Conservation (phyloP, 2,797 vertebrate genomes). For the Periparus ater region DNA sequence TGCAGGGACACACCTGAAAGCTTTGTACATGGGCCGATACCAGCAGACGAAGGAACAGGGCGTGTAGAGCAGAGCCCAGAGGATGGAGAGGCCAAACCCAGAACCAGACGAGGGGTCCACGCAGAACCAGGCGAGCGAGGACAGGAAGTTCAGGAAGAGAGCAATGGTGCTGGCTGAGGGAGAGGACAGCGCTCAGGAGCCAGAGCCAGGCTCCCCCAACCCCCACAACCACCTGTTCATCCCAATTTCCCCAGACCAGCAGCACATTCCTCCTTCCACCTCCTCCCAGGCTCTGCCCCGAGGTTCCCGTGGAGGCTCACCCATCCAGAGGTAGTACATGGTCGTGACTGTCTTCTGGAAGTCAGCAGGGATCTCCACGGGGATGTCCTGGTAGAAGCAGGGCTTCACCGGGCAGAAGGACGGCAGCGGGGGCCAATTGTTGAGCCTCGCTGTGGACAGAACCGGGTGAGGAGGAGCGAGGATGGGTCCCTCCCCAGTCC, state of each 20-base stretch:
- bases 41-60: slow-evolving; percentile 96
- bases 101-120: slow-evolving; percentile 75
- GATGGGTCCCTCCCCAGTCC: fast-evolving
- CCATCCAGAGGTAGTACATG: slow-evolving; percentile 98
- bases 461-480: not conserved
- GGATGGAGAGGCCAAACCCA: slow-evolving; percentile 90
- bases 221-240: fast-evolving
- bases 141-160: slow-evolving; percentile 88
- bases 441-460: slow-evolving; percentile 80
- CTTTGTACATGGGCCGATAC: slow-evolving; percentile 96
- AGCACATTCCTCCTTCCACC: fast-evolving
- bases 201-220: not conserved
- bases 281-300: not conserved
- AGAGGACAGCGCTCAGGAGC: not conserved
- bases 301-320: slow-evolving; percentile 71
- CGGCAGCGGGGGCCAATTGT: slow-evolving; percentile 95
- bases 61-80: slow-evolving; percentile 91
- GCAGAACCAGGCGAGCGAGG: slow-evolving; percentile 88
- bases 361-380: slow-evolving; percentile 88
- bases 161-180: slow-evolving; percentile 72
- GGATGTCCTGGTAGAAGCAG: slow-evolving; percentile 96
- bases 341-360: slow-evolving; percentile 91
- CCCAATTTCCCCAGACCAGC: not conserved
- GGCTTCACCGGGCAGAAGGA: slow-evolving; percentile 92
- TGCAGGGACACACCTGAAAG: slow-evolving; percentile 84